Evolutionary conservation across 1,140 invertebrate species (phyloP).

Genomic region (Platyscapa corneri): DNA sequence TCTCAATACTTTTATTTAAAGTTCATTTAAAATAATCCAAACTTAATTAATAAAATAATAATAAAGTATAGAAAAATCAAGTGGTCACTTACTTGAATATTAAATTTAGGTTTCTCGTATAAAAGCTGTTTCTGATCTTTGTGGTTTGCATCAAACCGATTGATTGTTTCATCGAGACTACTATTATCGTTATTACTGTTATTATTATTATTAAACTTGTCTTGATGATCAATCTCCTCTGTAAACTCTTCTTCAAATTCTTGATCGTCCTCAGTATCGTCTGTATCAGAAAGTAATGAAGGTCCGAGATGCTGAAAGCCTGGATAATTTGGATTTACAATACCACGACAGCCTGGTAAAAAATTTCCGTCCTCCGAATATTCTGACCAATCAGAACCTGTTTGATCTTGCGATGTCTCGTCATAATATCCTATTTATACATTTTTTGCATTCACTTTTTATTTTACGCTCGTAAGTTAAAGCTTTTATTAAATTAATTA

Average conservation of each 20-base stretch:
- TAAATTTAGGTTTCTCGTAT: conserved; percentile 78
- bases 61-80: background rate
- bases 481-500: too few relatives aligned
- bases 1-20: too few relatives aligned
- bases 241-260: conserved; percentile 53
- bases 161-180: conserved; percentile 72
- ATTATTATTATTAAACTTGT: conserved; percentile 58
- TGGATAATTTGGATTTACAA: conserved; percentile 87
- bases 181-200: conserved; percentile 41
- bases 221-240: conserved; percentile 50
- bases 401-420: conserved; percentile 61
- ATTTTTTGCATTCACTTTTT: background rate
- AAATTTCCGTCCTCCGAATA: conserved; percentile 69
- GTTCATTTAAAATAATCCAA: too few relatives aligned
- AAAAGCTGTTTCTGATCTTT: conserved; percentile 75
- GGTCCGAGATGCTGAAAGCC: conserved; percentile 76
- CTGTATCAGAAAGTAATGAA: conserved; percentile 69
- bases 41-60: too few relatives aligned
- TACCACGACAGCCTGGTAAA: conserved; percentile 75
- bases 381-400: conserved; percentile 69
- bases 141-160: conserved; percentile 74
- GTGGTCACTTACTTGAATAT: conserved; percentile 68
- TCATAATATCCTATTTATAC: conserved; percentile 58
- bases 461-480: too few relatives aligned
- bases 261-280: conserved; percentile 74